Base-by-base conservation (phyloP, 2,113 vertebrate genomes). In the Calidris pygmaea region DNA sequence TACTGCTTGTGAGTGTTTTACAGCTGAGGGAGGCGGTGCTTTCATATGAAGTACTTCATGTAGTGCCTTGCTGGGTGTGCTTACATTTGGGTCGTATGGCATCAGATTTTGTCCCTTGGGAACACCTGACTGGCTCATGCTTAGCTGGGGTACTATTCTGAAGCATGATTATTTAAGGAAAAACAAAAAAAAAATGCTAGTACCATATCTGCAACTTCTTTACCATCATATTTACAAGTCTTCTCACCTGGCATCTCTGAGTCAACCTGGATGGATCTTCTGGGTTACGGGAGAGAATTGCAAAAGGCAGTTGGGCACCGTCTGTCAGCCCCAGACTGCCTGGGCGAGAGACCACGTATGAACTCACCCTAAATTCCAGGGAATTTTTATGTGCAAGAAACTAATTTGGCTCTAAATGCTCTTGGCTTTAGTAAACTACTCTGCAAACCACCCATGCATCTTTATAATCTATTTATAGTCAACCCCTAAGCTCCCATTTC, bases 381-480 rank as follows among this genome's bases (percentile, higher is more conserved):
- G 62, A 76, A 77, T 58, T 82, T 93, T 86, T 87, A 41, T 55
- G 35, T 87, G 53, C 41, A 14, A 72, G 62, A 82, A 26, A 55
- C 32, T 48, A 55, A 82, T 55, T 86, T 92, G 80, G 13, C 62
- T 95, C 55, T 55, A 62, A 82, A 55, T 58, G 45, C 26, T 65
- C 77, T 76, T 79, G 68, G 26, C 32, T 70, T 85, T 85, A 60
- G 55, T 55, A 55, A 95, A 62, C 43, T 60, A 12, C 45, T 66
- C 59, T 82, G 48, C 50, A 85, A 95, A 79, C 58, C 59, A 85
- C 45, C 26, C 34, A 3, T 76, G 35, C 41, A 50, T 89, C 92
- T 59, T 78, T 70, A 37, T 79, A 20, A 73, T 90, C 35, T 87
- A 58, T 93, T 90, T 85, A 66, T 62, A 66, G 60, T 58, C 63